phyloP scores from a whole-genome alignment of 2,113 vertebrate species.

The Erythrolamprus reginae region DNA sequence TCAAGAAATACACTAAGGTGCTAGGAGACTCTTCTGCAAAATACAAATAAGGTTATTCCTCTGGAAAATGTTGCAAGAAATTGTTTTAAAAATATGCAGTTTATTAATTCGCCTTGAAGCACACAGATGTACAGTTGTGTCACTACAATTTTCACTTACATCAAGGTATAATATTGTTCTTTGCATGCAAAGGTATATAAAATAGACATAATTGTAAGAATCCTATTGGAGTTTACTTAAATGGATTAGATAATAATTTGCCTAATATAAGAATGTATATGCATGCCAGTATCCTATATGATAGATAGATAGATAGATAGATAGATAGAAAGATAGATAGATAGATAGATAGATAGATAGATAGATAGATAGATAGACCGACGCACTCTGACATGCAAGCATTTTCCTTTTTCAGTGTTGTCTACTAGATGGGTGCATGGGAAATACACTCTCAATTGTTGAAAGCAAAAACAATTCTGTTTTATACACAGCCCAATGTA shows the following conservation, averaged over 20 bases:
- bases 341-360: no score
- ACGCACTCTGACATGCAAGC: neutral
- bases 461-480: neutral
- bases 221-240: neutral
- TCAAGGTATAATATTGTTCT: neutral
- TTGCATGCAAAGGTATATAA: neutral
- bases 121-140: neutral
- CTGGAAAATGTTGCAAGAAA: neutral
- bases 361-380: neutral
- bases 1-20: neutral
- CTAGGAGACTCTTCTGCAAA: neutral
- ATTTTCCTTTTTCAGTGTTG: neutral
- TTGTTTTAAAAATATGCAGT: neutral
- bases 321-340: no score
- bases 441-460: neutral
- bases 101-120: neutral
- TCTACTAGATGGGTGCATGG: neutral
- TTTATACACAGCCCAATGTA: neutral
- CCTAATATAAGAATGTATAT: neutral
- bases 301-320: neutral
- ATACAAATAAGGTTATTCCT: neutral
- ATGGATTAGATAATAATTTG: neutral
- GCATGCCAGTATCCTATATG: neutral
- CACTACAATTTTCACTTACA: neutral
- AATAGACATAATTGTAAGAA: neutral